A percentile compares a stretch with the other conserved stretches of the same genome.
phyloP scores from a whole-genome alignment of 2,888 invertebrate genomes.

The Rhorus exstirpatorius region DNA sequence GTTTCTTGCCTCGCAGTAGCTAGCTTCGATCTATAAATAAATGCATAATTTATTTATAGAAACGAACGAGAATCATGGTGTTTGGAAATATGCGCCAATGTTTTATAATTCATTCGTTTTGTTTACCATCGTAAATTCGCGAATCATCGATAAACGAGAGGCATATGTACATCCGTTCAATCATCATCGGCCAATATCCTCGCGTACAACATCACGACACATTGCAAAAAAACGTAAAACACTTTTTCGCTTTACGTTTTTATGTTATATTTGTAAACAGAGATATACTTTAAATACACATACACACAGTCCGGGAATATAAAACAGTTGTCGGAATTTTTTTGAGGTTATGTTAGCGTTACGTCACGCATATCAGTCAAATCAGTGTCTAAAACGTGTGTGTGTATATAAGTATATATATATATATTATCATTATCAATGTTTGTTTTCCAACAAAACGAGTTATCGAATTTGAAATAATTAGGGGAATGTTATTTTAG shows the following conservation, averaged over 20 bases:
- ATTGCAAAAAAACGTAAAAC: constrained; percentile 16
- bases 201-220: neutral
- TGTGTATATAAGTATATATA: no score
- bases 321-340: constrained; percentile 45
- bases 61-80: constrained; percentile 63
- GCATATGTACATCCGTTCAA: neutral
- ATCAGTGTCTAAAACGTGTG: constrained; percentile 28
- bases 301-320: constrained; percentile 27
- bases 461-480: no score
- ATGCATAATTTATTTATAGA: constrained; percentile 79
- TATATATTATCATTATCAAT: no score
- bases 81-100: constrained; percentile 5
- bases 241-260: neutral
- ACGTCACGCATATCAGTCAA: constrained; percentile 64
- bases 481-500: no score
- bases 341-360: constrained; percentile 61
- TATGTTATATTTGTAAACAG: constrained; percentile 56
- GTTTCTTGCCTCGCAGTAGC: constrained; percentile 76
- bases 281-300: constrained; percentile 38
- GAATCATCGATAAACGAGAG: constrained; percentile 7
- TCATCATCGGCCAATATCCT: constrained; percentile 5
- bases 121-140: constrained; percentile 59
- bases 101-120: constrained; percentile 29
- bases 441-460: no score
- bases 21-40: constrained; percentile 84